Percentiles rank a stretch among this genome's conserved stretches.
Evolutionary conservation across 2,113 vertebrate genomes (phyloP).

Genomic region (Amblyopsis rosae): DNA sequence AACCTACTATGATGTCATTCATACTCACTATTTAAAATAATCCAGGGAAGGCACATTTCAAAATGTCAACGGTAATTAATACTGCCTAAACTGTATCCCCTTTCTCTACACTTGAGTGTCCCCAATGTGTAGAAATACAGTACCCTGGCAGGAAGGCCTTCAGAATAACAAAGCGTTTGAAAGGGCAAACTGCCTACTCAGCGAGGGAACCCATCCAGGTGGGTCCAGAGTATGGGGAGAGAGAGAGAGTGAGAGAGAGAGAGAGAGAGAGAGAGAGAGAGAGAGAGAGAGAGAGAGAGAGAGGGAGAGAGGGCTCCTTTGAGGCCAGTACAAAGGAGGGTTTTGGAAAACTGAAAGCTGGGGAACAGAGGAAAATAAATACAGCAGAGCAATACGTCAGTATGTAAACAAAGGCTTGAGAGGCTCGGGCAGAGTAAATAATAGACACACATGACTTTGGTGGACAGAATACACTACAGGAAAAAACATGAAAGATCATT

Average conservation of each 20-base stretch:
- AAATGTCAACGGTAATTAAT: background rate
- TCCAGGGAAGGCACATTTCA: background rate
- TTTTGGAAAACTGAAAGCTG: background rate
- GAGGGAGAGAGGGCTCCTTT: background rate
- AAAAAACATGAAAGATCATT: too few relatives aligned
- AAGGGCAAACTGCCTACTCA: conserved; percentile 21
- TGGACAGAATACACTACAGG: too few relatives aligned
- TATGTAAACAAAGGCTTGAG: too few relatives aligned
- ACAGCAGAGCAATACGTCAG: background rate
- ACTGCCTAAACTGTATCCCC: background rate
- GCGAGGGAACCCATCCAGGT: too few relatives aligned
- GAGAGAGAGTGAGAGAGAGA: background rate
- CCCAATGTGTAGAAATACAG: background rate
- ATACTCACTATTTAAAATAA: background rate
- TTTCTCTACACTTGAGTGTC: conserved; percentile 15
- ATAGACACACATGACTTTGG: too few relatives aligned
- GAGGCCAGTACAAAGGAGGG: background rate
- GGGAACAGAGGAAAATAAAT: background rate
- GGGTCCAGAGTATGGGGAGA: too few relatives aligned
- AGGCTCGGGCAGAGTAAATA: too few relatives aligned
- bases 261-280: background rate
- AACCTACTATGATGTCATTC: too few relatives aligned
- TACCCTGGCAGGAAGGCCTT: conserved; percentile 20
- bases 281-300: background rate
- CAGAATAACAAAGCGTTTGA: conserved; percentile 21